These are phyloP conservation scores for Clarias laeviceps DNA, from an alignment of 2,797 vertebrate genomes.

Conservation along the genomic window DNA sequence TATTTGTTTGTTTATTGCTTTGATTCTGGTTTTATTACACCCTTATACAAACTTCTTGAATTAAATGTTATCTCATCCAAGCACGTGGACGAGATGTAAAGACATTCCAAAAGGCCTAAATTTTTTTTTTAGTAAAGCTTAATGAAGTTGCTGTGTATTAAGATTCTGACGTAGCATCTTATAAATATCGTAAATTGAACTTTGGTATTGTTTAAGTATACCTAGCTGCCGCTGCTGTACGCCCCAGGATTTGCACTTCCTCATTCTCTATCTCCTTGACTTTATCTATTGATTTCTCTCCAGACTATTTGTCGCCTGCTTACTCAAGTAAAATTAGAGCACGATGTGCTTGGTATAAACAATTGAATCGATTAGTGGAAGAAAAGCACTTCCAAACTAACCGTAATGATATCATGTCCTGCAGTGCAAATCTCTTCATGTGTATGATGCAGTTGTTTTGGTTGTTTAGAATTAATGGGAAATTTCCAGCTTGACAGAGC, in stretches of 20 bases:
- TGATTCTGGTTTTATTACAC: background rate
- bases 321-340: slow-evolving; percentile 76
- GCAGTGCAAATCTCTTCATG: slow-evolving; percentile 44
- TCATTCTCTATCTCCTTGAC: slow-evolving; percentile 65
- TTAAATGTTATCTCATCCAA: background rate
- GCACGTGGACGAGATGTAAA: background rate
- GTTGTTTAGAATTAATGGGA: slow-evolving; percentile 75
- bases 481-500: slow-evolving; percentile 76
- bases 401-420: slow-evolving; percentile 73
- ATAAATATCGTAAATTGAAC: background rate
- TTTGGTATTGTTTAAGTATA: background rate
- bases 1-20: background rate
- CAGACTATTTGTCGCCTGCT: slow-evolving; percentile 76
- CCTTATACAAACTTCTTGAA: background rate
- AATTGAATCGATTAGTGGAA: slow-evolving; percentile 67
- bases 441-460: slow-evolving; percentile 44
- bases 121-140: background rate
- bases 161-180: background rate
- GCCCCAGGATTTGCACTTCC: slow-evolving; percentile 12
- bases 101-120: background rate
- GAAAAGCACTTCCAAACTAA: slow-evolving; percentile 63
- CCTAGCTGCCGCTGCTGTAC: slow-evolving; percentile 9
- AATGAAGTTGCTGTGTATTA: background rate
- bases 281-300: slow-evolving; percentile 73
- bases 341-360: slow-evolving; percentile 64